These are phyloP conservation scores for Tragelaphus scriptus DNA, from an alignment of 2,113 vertebrate species.

Conservation along the genomic window DNA sequence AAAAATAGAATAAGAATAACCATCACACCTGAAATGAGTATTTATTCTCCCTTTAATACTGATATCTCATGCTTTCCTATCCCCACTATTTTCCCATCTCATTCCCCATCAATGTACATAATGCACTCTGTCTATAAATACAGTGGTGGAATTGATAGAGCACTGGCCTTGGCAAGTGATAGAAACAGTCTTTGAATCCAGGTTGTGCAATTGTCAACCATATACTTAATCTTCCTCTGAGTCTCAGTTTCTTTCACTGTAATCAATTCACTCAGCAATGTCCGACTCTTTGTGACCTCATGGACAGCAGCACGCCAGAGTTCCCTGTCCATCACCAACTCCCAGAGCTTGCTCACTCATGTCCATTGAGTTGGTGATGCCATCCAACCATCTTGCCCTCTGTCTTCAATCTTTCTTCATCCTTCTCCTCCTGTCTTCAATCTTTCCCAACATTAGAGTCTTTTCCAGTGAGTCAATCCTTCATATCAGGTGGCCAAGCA, in stretches of 20 bases:
- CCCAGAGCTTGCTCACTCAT: too few species aligned
- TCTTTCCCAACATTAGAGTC: too few species aligned
- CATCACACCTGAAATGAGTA: not conserved
- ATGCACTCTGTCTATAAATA: not conserved
- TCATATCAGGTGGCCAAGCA: too few species aligned
- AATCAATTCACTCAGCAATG: not conserved
- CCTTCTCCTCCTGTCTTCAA: too few species aligned
- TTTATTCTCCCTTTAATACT: slow-evolving; percentile 14
- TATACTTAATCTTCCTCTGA: not conserved
- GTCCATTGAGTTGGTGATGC: too few species aligned
- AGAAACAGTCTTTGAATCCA: not conserved
- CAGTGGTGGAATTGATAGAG: not conserved
- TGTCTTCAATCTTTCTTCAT: too few species aligned
- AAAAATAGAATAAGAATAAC: not conserved
- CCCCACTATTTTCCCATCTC: not conserved
- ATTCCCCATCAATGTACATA: not conserved
- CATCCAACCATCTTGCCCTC: too few species aligned
- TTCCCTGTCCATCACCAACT: too few species aligned
- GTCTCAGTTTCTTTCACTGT: not conserved
- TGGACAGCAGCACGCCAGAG: too few species aligned
- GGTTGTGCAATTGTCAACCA: not conserved
- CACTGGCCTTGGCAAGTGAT: not conserved
- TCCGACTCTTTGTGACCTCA: too few species aligned
- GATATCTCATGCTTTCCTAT: not conserved
- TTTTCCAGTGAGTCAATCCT: too few species aligned